phyloP scores from a whole-genome alignment of 2,888 invertebrate genomes.

The Neria commutata region DNA sequence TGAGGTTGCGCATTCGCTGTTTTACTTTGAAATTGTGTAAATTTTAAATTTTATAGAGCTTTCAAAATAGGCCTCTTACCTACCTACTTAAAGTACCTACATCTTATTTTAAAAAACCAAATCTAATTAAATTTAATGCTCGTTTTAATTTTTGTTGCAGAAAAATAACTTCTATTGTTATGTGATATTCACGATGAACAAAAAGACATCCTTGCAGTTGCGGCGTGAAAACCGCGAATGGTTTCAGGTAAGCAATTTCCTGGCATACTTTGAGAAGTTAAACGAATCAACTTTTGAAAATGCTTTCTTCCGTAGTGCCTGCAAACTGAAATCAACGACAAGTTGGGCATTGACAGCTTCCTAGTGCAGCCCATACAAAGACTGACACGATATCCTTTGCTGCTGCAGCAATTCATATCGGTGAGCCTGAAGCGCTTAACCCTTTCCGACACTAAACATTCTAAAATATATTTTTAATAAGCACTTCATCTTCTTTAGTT shows the following conservation, averaged over 20 bases:
- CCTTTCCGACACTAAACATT: neutral
- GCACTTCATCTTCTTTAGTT: no score
- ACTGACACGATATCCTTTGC: constrained; percentile 60
- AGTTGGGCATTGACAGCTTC: constrained; percentile 61
- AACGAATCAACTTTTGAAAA: neutral
- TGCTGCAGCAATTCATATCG: constrained; percentile 59
- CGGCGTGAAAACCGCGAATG: constrained; percentile 56
- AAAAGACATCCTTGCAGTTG: constrained; percentile 57
- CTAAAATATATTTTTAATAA: no score
- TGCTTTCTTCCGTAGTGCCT: constrained; percentile 35
- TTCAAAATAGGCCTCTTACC: no score
- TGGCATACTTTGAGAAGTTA: neutral
- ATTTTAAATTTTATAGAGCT: no score
- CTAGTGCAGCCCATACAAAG: constrained; percentile 62
- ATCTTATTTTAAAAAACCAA: neutral
- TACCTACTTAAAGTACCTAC: no score
- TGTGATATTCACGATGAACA: constrained; percentile 60
- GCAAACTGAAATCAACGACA: constrained; percentile 58
- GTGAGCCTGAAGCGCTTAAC: no score
- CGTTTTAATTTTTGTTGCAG: constrained; percentile 37
- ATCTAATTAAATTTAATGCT: neutral
- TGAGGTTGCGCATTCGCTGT: no score
- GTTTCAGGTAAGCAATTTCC: constrained; percentile 49
- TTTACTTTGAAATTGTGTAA: no score
- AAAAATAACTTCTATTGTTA: constrained; percentile 59